Evolutionary conservation across 2,888 invertebrate species (phyloP).

Genomic region (Macrosiphum euphorbiae): DNA sequence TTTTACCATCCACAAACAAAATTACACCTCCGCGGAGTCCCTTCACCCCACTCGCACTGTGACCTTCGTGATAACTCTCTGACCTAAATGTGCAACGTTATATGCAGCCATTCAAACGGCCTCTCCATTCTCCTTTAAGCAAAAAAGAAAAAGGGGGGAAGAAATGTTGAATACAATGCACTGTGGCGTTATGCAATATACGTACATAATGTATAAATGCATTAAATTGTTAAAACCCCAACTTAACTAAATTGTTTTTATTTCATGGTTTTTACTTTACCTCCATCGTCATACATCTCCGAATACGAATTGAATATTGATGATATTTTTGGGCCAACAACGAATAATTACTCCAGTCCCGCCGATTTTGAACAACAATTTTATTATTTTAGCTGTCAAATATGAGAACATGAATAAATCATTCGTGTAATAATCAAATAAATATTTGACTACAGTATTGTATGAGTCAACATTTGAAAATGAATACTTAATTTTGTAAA

Average conservation of each 20-base stretch:
- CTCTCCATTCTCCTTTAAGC: not conserved
- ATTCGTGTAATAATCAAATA: not conserved
- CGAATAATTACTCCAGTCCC: not conserved
- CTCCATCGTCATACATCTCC: not conserved
- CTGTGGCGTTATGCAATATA: not conserved
- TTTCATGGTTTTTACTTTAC: not conserved
- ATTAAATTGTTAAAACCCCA: not conserved
- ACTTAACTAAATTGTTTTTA: conserved; percentile 2
- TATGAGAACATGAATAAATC: not conserved
- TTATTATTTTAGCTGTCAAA: not conserved
- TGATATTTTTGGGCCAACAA: not conserved
- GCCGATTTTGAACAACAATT: not conserved
- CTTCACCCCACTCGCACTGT: not conserved
- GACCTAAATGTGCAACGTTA: conserved; percentile 13
- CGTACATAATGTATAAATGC: no score
- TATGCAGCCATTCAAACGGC: not conserved
- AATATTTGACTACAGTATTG: not conserved
- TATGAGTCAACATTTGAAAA: not conserved
- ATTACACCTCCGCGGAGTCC: not conserved
- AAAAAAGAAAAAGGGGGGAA: not conserved
- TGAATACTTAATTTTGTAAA: not conserved
- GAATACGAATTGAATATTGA: not conserved
- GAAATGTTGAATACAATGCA: not conserved
- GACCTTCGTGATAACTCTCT: not conserved
- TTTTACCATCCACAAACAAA: conserved; percentile 14